Evolutionary conservation across 2,888 invertebrate species (phyloP), one percentile per base, ranked within the genome.

Genomic region (Lasioglossum figueresi): DNA sequence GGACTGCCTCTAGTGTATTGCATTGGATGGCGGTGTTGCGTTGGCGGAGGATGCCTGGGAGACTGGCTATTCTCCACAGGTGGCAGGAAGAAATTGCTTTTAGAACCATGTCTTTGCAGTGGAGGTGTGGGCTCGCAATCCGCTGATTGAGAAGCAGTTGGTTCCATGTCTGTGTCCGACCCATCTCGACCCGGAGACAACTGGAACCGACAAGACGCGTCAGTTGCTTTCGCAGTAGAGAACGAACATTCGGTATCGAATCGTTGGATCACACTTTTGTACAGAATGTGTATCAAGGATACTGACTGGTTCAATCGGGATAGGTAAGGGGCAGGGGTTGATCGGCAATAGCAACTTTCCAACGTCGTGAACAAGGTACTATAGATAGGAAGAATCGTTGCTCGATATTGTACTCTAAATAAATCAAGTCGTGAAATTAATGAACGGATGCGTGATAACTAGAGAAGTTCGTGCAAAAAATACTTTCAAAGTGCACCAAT

Each of bases 81-180:
- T 84, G 98, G 98, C 94, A 98, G 96, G 96, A 98, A 98, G 95
- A 98, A 97, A 95, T 98, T 98, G 92, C 97, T 97, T 92, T 97
- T 97, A 83, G 98, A 98, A 92, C 98, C 98, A 93, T 97, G 97
- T 91, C 98, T 96, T 95, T 98, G 98, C 89, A 98, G 95, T 19
- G 97, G 97, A 74, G 98, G 98, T 91, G 98, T 98, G 14, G 98
- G 98, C 95, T 98, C 98, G 95, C 98, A 98, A 96, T 98, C 98
- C 92, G 98, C 97, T 77, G 98, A 98, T 95, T 98, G 98, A 76
- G 98, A 98, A 75, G 98, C 98, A 48, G 97, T 97, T n/a, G 98
- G 98, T 89, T 98, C 98, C 96, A 97, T 96, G 92, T 98, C 98
- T 90, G 98, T 97, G 94, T 98, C 98, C 66, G 97, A 97, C 87